These are phyloP conservation scores for Parauchenoglanis punctatus DNA, from an alignment of 2,797 vertebrate species.

Conservation along the genomic window DNA sequence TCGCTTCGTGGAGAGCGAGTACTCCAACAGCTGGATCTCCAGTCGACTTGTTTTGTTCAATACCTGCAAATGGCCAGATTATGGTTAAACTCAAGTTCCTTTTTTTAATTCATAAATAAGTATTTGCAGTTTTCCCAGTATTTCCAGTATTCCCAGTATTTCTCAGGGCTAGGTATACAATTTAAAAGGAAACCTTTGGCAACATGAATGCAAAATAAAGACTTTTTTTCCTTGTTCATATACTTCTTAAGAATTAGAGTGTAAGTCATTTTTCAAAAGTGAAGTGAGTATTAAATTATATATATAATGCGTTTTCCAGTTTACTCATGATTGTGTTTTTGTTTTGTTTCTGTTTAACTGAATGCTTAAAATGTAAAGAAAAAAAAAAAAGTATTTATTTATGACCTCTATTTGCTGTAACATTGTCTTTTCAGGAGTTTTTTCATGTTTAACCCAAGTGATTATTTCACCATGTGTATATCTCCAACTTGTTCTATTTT, in stretches of 20 bases:
- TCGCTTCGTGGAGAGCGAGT: slow-evolving; percentile 78
- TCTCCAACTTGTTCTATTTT: slow-evolving; percentile 38
- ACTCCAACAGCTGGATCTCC: slow-evolving; percentile 83
- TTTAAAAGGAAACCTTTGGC: neutral
- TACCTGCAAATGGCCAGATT: slow-evolving; percentile 68
- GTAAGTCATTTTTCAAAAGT: neutral
- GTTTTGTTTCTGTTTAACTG: neutral
- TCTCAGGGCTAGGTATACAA: neutral
- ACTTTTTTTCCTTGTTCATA: neutral
- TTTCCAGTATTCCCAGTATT: neutral
- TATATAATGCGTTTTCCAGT: neutral
- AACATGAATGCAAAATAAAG: neutral
- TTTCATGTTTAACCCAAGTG: neutral
- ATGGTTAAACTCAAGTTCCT: neutral
- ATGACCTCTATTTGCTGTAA: neutral
- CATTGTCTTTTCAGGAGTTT: slow-evolving; percentile 1
- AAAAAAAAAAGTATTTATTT: neutral
- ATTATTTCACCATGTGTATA: slow-evolving; percentile 54
- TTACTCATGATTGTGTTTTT: neutral
- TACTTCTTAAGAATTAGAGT: neutral
- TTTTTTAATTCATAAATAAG: neutral
- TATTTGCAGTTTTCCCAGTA: no score
- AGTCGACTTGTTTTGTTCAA: slow-evolving; percentile 83
- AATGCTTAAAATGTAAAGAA: neutral
- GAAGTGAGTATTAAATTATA: neutral